phyloP scores from a whole-genome alignment of 2,888 invertebrate genomes.

The Meteorus colon region DNA sequence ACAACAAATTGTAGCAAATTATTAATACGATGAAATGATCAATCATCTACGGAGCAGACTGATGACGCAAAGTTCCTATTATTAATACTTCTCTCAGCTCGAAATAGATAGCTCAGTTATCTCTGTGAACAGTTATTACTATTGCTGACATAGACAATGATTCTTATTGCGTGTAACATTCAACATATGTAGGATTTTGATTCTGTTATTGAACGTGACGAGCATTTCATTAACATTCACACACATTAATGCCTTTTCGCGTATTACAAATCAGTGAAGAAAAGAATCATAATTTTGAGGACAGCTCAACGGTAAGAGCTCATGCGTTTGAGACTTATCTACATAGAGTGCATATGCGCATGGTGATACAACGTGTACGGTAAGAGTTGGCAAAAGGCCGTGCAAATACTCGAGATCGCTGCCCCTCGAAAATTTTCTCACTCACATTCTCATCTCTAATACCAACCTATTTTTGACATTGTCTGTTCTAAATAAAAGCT shows the following conservation, averaged over 20 bases:
- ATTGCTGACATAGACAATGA: slow-evolving; percentile 60
- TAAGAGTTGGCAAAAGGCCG: slow-evolving; percentile 66
- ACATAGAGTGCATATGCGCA: not conserved
- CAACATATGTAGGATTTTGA: not conserved
- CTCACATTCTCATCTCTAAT: slow-evolving; percentile 55
- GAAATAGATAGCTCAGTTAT: slow-evolving; percentile 68
- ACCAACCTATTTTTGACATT: slow-evolving; percentile 27
- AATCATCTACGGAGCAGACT: slow-evolving; percentile 39
- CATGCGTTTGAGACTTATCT: not conserved
- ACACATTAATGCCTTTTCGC: no score
- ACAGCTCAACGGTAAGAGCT: not conserved
- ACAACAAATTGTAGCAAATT: not conserved
- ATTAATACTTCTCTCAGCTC: slow-evolving; percentile 68
- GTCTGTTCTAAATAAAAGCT: slow-evolving; percentile 11
- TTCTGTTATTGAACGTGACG: not conserved
- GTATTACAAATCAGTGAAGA: not conserved
- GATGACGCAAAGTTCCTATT: slow-evolving; percentile 67
- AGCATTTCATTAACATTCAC: no score
- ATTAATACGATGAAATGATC: slow-evolving; percentile 26
- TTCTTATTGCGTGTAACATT: slow-evolving; percentile 20
- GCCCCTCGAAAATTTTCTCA: slow-evolving; percentile 63
- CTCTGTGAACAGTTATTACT: slow-evolving; percentile 69
- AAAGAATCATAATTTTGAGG: not conserved
- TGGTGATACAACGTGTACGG: slow-evolving; percentile 60
- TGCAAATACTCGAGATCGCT: slow-evolving; percentile 65